phyloP scores from a whole-genome alignment of 1,140 invertebrate genomes.

The Cecropterus lyciades region DNA sequence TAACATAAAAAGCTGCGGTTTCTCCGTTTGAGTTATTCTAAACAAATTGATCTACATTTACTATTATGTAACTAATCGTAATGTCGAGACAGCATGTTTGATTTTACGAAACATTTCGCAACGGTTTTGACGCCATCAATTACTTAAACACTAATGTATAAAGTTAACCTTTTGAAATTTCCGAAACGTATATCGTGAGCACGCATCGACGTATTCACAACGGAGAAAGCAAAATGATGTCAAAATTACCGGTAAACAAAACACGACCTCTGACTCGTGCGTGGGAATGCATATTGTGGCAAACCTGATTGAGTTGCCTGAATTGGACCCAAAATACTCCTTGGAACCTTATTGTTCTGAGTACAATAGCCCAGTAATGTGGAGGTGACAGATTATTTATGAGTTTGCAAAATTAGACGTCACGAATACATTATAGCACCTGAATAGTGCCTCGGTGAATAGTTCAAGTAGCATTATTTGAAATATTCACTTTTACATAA shows the following conservation, averaged over 20 bases:
- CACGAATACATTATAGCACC: constrained; percentile 45
- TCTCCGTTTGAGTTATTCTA: no score
- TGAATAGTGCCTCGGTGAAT: constrained; percentile 50
- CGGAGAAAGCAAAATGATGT: constrained; percentile 36
- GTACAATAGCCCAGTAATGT: constrained; percentile 47
- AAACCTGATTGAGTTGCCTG: constrained; percentile 29
- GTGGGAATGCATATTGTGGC: constrained; percentile 32
- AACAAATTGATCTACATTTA: constrained; percentile 7
- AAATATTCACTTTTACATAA: constrained; percentile 20
- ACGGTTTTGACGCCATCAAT: constrained; percentile 14
- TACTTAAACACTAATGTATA: constrained; percentile 14
- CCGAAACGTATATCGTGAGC: constrained; percentile 30
- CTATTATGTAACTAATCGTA: background rate
- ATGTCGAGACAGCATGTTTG: background rate
- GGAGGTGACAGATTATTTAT: constrained; percentile 52
- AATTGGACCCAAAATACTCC: constrained; percentile 29
- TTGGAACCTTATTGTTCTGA: constrained; percentile 45
- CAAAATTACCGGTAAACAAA: constrained; percentile 36
- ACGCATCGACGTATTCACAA: constrained; percentile 32
- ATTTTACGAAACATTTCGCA: constrained; percentile 22
- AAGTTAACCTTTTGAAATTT: constrained; percentile 24
- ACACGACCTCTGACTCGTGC: constrained; percentile 33
- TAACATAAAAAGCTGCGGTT: no score
- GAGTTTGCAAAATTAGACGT: constrained; percentile 53
- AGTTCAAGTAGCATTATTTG: constrained; percentile 31